Conservation (phyloP, 2,113 vertebrate genomes). For the Glaucomys volans region DNA sequence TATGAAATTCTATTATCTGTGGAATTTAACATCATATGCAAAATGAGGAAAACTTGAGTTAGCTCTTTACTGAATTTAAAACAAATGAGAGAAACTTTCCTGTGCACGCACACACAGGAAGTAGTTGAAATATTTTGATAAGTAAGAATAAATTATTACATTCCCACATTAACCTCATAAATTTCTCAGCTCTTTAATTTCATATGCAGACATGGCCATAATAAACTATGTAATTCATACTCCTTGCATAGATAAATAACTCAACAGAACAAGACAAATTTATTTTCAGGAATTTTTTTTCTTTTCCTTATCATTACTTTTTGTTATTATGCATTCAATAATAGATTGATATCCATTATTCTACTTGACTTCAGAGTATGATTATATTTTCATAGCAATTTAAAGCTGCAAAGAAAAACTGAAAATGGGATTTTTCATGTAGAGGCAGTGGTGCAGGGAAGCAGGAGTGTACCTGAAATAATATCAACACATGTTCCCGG, state of each 20-base stretch:
- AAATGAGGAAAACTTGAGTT: not conserved
- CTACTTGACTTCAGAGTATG: not conserved
- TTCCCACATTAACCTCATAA: not conserved
- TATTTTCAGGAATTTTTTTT: not conserved
- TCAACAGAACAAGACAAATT: not conserved
- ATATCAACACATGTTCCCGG: not conserved
- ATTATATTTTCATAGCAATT: not conserved
- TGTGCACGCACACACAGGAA: not conserved
- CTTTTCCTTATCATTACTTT: not conserved
- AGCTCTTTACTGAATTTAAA: not conserved
- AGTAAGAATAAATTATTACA: not conserved
- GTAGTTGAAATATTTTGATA: not conserved
- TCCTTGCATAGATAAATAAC: not conserved
- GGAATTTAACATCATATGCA: not conserved
- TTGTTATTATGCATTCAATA: not conserved
- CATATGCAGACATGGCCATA: not conserved
- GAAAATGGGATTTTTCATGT: not conserved
- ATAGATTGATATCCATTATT: not conserved
- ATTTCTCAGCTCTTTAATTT: constrained; percentile 15
- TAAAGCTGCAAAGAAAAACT: not conserved
- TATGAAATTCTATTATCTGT: not conserved
- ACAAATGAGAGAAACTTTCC: not conserved
- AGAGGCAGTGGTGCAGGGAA: fast-evolving
- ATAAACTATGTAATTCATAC: not conserved
- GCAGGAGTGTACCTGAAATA: fast-evolving